phyloP scores from a whole-genome alignment of 2,113 vertebrate species.

The Lanius collurio region DNA sequence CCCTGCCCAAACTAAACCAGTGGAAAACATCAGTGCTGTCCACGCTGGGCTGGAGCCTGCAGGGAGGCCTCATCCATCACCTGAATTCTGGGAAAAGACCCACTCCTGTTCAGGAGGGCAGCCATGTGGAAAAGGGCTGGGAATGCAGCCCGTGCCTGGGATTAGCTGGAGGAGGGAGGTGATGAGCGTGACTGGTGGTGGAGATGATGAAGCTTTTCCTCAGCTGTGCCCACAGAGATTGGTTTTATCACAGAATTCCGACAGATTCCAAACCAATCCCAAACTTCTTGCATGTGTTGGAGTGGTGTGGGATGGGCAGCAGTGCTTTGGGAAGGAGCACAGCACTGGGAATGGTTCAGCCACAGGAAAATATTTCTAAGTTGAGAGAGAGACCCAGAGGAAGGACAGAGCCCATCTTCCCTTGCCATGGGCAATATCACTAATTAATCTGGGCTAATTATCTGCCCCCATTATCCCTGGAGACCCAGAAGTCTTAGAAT shows the following conservation, averaged over 20 bases:
- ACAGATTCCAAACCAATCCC: background rate
- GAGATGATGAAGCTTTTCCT: background rate
- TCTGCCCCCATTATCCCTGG: background rate
- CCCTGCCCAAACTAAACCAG: background rate
- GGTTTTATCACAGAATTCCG: background rate
- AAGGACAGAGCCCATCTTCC: background rate
- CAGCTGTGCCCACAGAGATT: too few relatives aligned
- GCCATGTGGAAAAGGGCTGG: background rate
- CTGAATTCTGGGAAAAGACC: background rate
- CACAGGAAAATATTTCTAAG: background rate
- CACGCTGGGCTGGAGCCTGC: background rate
- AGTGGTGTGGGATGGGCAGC: background rate
- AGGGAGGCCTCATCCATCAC: background rate
- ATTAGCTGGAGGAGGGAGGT: background rate
- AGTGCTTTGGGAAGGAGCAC: background rate
- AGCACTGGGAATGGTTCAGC: background rate
- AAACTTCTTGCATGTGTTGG: accelerated
- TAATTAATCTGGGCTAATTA: background rate
- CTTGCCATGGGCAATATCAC: background rate
- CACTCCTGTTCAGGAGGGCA: background rate
- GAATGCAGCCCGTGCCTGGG: background rate
- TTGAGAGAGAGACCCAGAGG: background rate
- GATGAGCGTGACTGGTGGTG: background rate
- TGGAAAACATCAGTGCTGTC: background rate
- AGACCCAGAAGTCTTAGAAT: background rate